Base-by-base conservation (phyloP, 2,797 vertebrate species). In the Scolopax rusticola region DNA sequence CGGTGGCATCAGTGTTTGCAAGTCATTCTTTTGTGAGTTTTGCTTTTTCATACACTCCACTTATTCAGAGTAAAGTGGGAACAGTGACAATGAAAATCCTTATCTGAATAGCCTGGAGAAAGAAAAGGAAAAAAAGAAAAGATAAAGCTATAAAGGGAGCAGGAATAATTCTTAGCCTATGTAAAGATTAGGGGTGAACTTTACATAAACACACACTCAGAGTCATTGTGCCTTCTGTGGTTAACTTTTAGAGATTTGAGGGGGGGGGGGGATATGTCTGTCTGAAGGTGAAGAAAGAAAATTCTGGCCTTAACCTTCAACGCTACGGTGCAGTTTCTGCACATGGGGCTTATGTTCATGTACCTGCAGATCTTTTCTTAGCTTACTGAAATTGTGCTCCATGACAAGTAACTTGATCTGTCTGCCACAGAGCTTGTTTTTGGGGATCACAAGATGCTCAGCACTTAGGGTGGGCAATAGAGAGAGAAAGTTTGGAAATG, bases 31-130 rank as follows among this genome's bases (percentile, higher is more conserved):
- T 65, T 84, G 75, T 95, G 73, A 84, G 65, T 87, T 82, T 60
- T 65, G 67, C 67, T 94, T 94, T 95, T 86, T 69, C 48, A 80
- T 74, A 38, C 25, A 68, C 45, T 97, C 48, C 30, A 51, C n/a
- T 91, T 97, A 94, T 89, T 96, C 76, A 93, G 53, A 91, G 32
- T 61, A 84, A 90, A 94, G 85, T 60, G 43, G 45, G 54, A 96
- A 84, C 69, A 95, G 81, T 51, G 51, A 88, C 89, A 96, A 80
- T 78, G 92, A 97, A 95, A 95, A 88, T 65, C 25, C 75, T 97
- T 84, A 94, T 94, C 94, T 94, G 93, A 95, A 93, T 53, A 94
- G 79, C 48, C 67, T 78, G 65, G 36, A 80, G 81, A 94, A 97
- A 88, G 69, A 73, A 75, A 87, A 79, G 36, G 18, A 2, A 30